Conservation (phyloP, 2,888 invertebrate genomes). For the Euphydryas editha region DNA sequence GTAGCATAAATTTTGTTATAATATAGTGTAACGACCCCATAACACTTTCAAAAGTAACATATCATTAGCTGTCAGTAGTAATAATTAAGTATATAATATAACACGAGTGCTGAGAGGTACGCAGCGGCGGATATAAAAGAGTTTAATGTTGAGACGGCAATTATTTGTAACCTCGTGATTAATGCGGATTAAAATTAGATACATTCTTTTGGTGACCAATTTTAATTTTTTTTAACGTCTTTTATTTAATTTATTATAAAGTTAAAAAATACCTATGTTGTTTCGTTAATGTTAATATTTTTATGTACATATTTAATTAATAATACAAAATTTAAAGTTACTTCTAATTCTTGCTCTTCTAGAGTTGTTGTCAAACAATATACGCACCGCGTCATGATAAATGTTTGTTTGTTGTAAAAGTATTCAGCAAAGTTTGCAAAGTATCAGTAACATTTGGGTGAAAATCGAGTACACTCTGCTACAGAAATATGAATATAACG, state of each 20-base stretch:
- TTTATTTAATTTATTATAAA: no score
- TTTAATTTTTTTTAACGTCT: no score
- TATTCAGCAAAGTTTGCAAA: slow-evolving; percentile 28
- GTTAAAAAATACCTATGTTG: no score
- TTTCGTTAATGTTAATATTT: no score
- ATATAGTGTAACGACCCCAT: neutral
- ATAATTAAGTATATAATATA: neutral
- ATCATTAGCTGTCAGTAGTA: neutral
- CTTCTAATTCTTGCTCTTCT: neutral
- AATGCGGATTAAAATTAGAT: neutral
- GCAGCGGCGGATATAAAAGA: neutral
- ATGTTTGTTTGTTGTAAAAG: slow-evolving; percentile 35
- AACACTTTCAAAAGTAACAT: neutral
- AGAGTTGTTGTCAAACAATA: neutral
- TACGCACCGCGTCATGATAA: slow-evolving; percentile 29
- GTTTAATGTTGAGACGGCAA: neutral
- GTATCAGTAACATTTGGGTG: slow-evolving; percentile 30
- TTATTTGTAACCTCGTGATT: neutral
- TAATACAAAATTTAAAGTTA: neutral
- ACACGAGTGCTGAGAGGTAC: neutral
- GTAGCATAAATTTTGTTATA: neutral
- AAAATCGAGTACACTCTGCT: slow-evolving; percentile 16
- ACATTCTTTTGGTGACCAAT: neutral
- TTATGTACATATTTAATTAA: no score
- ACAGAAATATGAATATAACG: neutral